These are phyloP conservation scores for Apeira syringaria DNA, from an alignment of 2,888 invertebrate species.

Conservation along the genomic window DNA sequence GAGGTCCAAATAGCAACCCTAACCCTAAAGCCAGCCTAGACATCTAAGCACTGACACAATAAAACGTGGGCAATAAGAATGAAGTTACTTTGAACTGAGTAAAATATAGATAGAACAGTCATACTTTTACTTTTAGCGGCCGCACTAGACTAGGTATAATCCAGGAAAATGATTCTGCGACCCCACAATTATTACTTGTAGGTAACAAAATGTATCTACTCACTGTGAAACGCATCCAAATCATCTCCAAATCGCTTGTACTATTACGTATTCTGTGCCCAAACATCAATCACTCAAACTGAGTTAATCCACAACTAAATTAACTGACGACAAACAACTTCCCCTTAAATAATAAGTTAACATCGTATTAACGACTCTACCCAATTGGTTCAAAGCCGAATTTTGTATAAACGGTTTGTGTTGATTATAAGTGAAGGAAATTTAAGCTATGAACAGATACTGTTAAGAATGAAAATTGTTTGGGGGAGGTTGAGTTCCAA, in stretches of 20 bases:
- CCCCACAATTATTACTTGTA: no score
- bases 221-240: conserved; percentile 47
- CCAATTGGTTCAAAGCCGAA: conserved; percentile 30
- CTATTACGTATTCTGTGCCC: no score
- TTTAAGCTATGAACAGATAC: conserved; percentile 34
- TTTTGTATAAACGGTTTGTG: conserved; percentile 27
- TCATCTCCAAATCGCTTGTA: no score
- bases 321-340: conserved; percentile 69
- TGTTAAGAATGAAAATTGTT: conserved; percentile 50
- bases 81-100: no score
- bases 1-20: no score
- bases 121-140: no score
- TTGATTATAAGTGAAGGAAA: neutral
- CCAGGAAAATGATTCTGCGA: conserved; percentile 14
- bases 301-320: conserved; percentile 80
- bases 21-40: no score
- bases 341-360: conserved; percentile 47
- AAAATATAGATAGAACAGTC: no score
- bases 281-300: conserved; percentile 79
- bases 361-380: conserved; percentile 48
- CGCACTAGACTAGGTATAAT: no score
- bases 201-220: conserved; percentile 48
- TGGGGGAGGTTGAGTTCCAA: conserved; percentile 51
- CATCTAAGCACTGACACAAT: no score
- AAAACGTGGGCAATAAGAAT: no score